These are phyloP conservation scores for Cygnus olor DNA, from an alignment of 2,797 vertebrate species.

Conservation along the genomic window DNA sequence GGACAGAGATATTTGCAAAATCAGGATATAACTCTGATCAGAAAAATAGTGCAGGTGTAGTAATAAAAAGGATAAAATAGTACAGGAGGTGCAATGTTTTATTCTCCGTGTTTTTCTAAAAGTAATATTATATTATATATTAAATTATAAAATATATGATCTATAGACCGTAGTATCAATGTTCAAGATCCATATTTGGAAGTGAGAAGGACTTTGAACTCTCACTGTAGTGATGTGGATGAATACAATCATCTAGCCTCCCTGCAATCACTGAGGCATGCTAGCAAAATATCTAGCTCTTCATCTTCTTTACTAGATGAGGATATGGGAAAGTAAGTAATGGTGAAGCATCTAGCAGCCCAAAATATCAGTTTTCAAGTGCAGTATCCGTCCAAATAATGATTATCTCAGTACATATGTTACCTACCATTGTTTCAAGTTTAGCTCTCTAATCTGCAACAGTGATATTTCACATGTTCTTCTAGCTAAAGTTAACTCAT, in stretches of 20 bases:
- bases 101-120: neutral
- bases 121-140: neutral
- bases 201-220: neutral
- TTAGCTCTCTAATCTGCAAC: neutral
- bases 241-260: neutral
- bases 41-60: neutral
- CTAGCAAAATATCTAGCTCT: neutral
- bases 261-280: neutral
- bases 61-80: neutral
- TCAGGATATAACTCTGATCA: neutral
- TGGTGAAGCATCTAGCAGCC: neutral
- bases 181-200: neutral
- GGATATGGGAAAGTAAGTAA: neutral
- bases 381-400: neutral
- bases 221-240: neutral
- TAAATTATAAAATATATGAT: neutral
- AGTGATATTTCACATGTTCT: neutral
- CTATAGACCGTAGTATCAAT: neutral
- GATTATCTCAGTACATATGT: neutral
- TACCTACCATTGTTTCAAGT: neutral
- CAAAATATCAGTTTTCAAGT: neutral
- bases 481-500: neutral
- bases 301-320: neutral
- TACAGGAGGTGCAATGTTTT: neutral
- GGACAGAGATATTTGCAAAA: neutral